Evolutionary conservation across 2,888 invertebrate species (phyloP).

Genomic region (Slavum lentiscoides): DNA sequence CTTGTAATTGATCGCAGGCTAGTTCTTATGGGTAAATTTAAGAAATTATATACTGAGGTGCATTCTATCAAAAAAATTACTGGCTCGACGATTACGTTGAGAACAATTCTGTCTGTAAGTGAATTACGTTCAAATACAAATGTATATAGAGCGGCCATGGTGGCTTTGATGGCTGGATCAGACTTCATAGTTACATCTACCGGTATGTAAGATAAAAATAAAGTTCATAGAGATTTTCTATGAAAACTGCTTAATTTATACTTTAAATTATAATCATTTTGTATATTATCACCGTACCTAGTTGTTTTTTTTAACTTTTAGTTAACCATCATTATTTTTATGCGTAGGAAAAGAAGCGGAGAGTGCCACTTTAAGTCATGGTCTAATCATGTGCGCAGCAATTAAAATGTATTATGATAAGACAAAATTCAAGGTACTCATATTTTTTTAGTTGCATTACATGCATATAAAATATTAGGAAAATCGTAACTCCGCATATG

Average conservation of each 20-base stretch:
- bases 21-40: background rate
- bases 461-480: too few species aligned
- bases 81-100: conserved; percentile 70
- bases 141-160: conserved; percentile 85
- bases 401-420: conserved; percentile 76
- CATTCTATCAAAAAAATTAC: conserved; percentile 71
- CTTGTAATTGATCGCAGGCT: conserved; percentile 81
- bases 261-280: too few species aligned
- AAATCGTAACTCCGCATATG: too few species aligned
- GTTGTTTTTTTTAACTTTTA: background rate
- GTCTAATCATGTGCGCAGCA: conserved; percentile 91
- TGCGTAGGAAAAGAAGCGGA: conserved; percentile 84
- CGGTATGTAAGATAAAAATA: conserved; percentile 61
- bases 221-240: background rate
- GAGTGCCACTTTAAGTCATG: conserved; percentile 90
- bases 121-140: conserved; percentile 84
- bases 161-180: conserved; percentile 95
- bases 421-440: conserved; percentile 71
- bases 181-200: conserved; percentile 99
- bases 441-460: background rate
- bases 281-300: background rate
- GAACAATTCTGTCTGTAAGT: conserved; percentile 92
- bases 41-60: conserved; percentile 76
- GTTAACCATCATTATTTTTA: background rate
- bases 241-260: conserved; percentile 1